Evolutionary conservation across 2,888 invertebrate genomes (phyloP), one percentile per base, ranked within the genome.

Genomic region (Leucania comma): DNA sequence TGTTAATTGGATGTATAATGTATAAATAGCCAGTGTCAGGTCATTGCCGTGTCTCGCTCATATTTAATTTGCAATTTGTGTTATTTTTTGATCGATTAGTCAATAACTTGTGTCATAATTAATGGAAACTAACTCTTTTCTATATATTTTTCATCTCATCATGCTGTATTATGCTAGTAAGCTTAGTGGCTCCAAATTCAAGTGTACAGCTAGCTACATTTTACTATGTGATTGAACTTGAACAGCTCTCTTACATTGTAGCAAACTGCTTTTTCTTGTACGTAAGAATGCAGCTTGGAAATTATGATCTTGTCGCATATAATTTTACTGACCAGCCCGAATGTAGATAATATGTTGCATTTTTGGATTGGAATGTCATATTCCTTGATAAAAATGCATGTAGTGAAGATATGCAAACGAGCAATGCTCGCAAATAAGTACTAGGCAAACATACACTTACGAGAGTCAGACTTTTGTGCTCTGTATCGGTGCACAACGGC

Each of bases 401-500:
- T 42, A 10, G 26, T 53, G 20, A 9, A 12, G 12, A 5, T 4
- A 32, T 42, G 2, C n/a, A 29, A 32, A 5, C 20, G 3, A 20
- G 10, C 10, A 5, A 51, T 12, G 12, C 1, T 38, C 29, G 12
- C n/a, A 22, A 57, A 3, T 29, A 57, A 57, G 56, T 66, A 65
- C n/a, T 10, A 59, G 53, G 22, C 50, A 20, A 32, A 9, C 22
- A 51, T 26, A 53, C 64, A 93, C 94, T 93, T 86, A 95, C 95
- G 76, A 63, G 91, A 85, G 74, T 88, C 90, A 51, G 90, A 90
- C 78, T 92, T 92, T 71, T 92, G 89, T 46, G 87, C 81, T 76
- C 92, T 88, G 89, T 95, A 96, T 38, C 94, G 92, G 68, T 95
- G 94, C 1, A 97, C 96, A 0, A 97, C 93, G 2, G 91, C 88